Percentiles rank a stretch among this genome's conserved stretches.
These are phyloP conservation scores for Pachypeltis micranthus DNA, from an alignment of 1,140 invertebrate genomes.

Conservation along the genomic window DNA sequence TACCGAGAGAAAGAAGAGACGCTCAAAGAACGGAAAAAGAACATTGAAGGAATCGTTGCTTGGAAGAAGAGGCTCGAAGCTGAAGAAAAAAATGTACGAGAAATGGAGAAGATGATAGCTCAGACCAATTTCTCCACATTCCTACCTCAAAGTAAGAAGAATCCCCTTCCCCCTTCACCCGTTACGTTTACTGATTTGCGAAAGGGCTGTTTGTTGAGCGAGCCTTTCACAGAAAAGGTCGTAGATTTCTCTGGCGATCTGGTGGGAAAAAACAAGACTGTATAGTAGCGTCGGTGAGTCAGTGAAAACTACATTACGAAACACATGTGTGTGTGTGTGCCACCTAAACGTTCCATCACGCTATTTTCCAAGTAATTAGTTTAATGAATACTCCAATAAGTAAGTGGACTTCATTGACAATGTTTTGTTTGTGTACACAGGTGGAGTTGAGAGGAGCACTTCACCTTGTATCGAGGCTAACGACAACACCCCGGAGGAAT, in stretches of 20 bases:
- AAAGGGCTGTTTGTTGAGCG: too few relatives aligned
- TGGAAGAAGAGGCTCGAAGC: constrained; percentile 23
- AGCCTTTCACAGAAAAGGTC: not conserved
- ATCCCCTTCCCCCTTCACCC: not conserved
- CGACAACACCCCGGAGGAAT: not conserved
- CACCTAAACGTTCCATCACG: too few relatives aligned
- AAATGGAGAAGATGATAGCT: constrained; percentile 16
- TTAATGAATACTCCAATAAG: too few relatives aligned
- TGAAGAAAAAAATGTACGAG: constrained; percentile 22
- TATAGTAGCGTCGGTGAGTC: not conserved
- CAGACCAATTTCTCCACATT: not conserved
- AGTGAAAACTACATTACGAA: too few relatives aligned
- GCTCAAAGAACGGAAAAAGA: constrained; percentile 11
- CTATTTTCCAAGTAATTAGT: too few relatives aligned
- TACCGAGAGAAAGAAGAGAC: constrained; percentile 18
- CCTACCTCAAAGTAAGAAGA: not conserved
- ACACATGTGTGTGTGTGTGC: too few relatives aligned
- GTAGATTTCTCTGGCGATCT: not conserved
- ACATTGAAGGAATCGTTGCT: constrained; percentile 19
- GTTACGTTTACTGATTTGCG: too few relatives aligned
- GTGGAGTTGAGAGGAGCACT: constrained; percentile 12
- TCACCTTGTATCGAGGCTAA: constrained; percentile 1
- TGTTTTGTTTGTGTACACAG: too few relatives aligned
- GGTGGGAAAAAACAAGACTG: not conserved
- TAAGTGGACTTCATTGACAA: too few relatives aligned